Conservation (phyloP, 2,888 invertebrate species). For the Monoplex corrugatus region DNA sequence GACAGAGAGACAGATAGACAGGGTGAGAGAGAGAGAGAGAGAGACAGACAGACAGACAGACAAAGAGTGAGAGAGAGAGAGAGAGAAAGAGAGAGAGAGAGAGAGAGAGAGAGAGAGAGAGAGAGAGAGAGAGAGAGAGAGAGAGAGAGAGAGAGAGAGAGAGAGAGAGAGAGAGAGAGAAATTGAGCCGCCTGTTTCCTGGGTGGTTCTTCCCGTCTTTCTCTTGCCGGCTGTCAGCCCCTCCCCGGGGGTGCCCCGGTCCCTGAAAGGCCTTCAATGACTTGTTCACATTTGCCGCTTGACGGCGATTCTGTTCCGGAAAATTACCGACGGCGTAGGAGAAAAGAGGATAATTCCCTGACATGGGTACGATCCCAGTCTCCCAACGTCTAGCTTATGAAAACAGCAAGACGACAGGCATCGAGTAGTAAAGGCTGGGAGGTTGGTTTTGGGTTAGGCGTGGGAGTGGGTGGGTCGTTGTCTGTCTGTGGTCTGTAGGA, state of each 20-base stretch:
- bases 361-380: neutral
- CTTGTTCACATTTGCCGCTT: constrained; percentile 48
- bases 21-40: no score
- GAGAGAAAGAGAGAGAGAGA: neutral
- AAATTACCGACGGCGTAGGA: constrained; percentile 6
- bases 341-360: constrained; percentile 40
- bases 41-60: neutral
- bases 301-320: constrained; percentile 45
- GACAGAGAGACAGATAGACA: neutral
- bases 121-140: constrained; percentile 14
- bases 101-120: constrained; percentile 14
- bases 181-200: neutral
- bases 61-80: neutral
- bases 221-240: constrained; percentile 33
- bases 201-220: constrained; percentile 47
- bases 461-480: neutral
- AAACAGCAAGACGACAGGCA: neutral
- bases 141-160: neutral
- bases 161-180: neutral
- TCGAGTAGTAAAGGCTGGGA: neutral
- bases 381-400: neutral
- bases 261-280: constrained; percentile 43
- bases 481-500: no score
- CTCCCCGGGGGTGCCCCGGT: neutral
- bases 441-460: neutral